A percentile compares a stretch with the other conserved stretches of the same genome.
Conservation (phyloP, 2,113 vertebrate species). For the Ailurus styani region DNA sequence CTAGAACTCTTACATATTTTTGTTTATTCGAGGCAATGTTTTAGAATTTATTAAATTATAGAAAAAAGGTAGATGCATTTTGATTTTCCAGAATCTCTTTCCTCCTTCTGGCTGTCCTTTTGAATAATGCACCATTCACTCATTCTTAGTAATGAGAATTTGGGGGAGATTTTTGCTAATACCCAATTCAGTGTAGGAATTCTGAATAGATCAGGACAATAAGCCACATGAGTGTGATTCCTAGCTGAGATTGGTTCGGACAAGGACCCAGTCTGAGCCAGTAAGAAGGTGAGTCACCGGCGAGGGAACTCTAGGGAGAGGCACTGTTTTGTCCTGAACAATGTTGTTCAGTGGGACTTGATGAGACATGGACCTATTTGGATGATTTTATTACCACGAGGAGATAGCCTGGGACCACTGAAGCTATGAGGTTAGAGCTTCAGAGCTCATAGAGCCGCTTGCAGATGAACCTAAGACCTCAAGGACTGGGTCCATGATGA, state of each 20-base stretch:
- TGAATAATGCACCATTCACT: background rate
- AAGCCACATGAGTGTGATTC: background rate
- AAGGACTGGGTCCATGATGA: background rate
- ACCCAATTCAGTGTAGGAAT: background rate
- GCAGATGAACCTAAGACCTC: background rate
- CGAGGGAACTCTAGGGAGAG: background rate
- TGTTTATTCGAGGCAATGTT: background rate
- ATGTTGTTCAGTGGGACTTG: background rate
- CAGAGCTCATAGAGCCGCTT: too few species aligned
- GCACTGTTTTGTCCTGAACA: background rate
- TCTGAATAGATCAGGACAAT: background rate
- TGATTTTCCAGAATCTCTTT: background rate
- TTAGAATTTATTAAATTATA: background rate
- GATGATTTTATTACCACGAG: background rate
- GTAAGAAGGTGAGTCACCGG: background rate
- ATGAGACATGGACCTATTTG: background rate
- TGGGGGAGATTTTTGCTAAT: background rate
- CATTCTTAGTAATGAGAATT: background rate
- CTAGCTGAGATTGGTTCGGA: background rate
- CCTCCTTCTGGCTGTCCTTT: background rate
- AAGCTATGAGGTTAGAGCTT: rapidly evolving
- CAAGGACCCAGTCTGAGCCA: background rate
- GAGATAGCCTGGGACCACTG: background rate
- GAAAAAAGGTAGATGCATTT: background rate
- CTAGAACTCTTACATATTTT: background rate